phyloP scores from a whole-genome alignment of 2,888 invertebrate genomes.

The Polymixis flavicincta region DNA sequence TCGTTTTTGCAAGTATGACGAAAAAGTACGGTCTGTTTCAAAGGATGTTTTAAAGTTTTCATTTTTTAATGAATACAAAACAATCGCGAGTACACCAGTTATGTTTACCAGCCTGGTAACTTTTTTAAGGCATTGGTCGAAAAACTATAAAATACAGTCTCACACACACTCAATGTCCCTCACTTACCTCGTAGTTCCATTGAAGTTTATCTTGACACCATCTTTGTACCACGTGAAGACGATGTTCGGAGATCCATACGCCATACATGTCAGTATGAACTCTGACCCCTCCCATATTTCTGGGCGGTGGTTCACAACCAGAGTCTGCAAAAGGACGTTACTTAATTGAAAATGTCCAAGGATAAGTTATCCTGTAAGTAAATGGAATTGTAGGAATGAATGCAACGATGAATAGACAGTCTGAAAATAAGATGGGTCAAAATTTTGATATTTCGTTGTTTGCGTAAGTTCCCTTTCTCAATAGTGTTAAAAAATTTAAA shows the following conservation, averaged over 20 bases:
- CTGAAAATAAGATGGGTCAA: too few relatives aligned
- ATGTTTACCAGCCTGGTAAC: too few relatives aligned
- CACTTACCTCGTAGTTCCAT: constrained; percentile 93
- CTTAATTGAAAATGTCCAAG: background rate
- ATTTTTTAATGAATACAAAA: too few relatives aligned
- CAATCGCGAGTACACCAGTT: too few relatives aligned
- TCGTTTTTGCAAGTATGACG: background rate
- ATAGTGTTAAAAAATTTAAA: too few relatives aligned
- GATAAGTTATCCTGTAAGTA: background rate
- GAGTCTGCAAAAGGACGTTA: constrained; percentile 71
- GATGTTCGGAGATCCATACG: constrained; percentile 94
- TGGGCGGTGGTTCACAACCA: constrained; percentile 85
- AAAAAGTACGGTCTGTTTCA: background rate
- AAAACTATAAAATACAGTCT: background rate
- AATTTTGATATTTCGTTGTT: too few relatives aligned
- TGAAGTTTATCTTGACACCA: constrained; percentile 93
- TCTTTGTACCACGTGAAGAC: constrained; percentile 96
- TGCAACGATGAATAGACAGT: too few relatives aligned
- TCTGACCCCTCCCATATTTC: constrained; percentile 93
- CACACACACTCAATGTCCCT: background rate
- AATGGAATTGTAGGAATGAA: background rate
- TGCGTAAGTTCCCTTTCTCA: too few relatives aligned
- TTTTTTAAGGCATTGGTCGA: background rate
- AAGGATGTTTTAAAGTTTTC: background rate
- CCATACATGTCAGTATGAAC: constrained; percentile 94